Evolutionary conservation across 2,888 invertebrate species (phyloP).

Genomic region (Xylophagus ater): DNA sequence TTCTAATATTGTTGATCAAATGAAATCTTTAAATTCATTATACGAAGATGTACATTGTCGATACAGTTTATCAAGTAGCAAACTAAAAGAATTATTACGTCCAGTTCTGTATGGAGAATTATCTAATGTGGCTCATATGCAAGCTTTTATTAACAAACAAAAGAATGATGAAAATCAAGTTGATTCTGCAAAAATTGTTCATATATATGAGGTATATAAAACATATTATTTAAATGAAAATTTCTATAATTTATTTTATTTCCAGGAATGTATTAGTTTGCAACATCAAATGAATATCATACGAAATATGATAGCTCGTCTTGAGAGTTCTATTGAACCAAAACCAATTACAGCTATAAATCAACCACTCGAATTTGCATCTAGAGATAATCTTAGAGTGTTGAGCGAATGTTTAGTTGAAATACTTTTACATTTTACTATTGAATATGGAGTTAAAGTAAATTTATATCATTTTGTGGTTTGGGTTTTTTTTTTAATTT

Average conservation of each 20-base stretch:
- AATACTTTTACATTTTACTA: constrained; percentile 60
- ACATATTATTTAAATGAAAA: background rate
- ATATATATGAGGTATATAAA: constrained; percentile 41
- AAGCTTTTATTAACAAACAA: constrained; percentile 63
- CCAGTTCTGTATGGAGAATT: constrained; percentile 69
- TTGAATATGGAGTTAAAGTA: constrained; percentile 44
- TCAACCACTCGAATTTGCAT: constrained; percentile 47
- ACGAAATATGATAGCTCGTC: constrained; percentile 58
- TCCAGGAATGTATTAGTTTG: constrained; percentile 71
- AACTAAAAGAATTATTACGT: constrained; percentile 66
- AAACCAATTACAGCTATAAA: constrained; percentile 31
- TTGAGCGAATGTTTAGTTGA: constrained; percentile 74
- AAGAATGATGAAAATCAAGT: constrained; percentile 45
- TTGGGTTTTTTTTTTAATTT: constrained; percentile 11
- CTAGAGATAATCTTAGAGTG: constrained; percentile 73
- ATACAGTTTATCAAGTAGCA: constrained; percentile 73
- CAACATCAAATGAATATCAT: constrained; percentile 85
- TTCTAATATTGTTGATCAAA: constrained; percentile 41
- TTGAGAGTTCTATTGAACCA: constrained; percentile 50
- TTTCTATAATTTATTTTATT: constrained; percentile 12
- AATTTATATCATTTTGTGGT: constrained; percentile 2
- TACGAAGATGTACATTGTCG: constrained; percentile 72
- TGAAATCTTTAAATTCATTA: constrained; percentile 54
- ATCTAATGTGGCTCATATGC: constrained; percentile 71
- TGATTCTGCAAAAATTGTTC: constrained; percentile 42